Evolutionary conservation across 1,140 invertebrate genomes (phyloP).

Genomic region (Zaprionus davidi): DNA sequence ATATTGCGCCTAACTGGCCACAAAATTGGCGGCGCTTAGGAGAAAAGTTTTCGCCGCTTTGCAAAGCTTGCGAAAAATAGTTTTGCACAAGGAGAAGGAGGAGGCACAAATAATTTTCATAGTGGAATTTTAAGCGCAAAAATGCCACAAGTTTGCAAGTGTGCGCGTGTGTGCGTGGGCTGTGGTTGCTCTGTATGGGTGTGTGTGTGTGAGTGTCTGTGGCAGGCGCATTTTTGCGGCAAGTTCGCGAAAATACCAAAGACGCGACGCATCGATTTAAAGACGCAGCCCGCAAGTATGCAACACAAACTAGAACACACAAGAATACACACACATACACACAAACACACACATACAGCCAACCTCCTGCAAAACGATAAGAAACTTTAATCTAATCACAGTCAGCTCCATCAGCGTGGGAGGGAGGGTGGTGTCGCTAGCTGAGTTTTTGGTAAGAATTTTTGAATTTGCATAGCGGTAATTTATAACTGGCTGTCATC

Average conservation of each 20-base stretch:
- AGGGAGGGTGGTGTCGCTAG: not conserved
- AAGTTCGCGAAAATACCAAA: conserved; percentile 8
- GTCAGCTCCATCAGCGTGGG: not conserved
- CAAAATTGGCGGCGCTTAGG: conserved; percentile 35
- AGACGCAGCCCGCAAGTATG: conserved; percentile 39
- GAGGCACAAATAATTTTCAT: conserved; percentile 34
- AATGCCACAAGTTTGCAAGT: conserved; percentile 28
- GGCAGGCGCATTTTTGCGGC: conserved; percentile 23
- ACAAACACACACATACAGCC: not conserved
- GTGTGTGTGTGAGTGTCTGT: conserved; percentile 18
- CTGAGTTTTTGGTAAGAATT: conserved; percentile 20
- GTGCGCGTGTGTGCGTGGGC: not conserved
- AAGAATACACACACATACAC: not conserved
- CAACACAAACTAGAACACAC: conserved; percentile 13
- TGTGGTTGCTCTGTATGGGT: not conserved
- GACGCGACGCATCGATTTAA: conserved; percentile 43
- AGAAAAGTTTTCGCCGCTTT: conserved; percentile 23
- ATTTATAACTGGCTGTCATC: conserved; percentile 35
- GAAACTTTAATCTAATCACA: conserved; percentile 43
- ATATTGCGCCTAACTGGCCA: conserved; percentile 29
- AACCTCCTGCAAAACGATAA: not conserved
- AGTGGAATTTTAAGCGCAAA: conserved; percentile 36
- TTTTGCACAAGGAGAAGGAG: not conserved
- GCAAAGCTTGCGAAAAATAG: conserved; percentile 20
- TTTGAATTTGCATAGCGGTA: conserved; percentile 30